Percentiles rank a stretch among this genome's conserved stretches.
These are phyloP conservation scores for Harlomillsia oculata DNA, from an alignment of 1,140 invertebrate species.

Conservation along the genomic window DNA sequence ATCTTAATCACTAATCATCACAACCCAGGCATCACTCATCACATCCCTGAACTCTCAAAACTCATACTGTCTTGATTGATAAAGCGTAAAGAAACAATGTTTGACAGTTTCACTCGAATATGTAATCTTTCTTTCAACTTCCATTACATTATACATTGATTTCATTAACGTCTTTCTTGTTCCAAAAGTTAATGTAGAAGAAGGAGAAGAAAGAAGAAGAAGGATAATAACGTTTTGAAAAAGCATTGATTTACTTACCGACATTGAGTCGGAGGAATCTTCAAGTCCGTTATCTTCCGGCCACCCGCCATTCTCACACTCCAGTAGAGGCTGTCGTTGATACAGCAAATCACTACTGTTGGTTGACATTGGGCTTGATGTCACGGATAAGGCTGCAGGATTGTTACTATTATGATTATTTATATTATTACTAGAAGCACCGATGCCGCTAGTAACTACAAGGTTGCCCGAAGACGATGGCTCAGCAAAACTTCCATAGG, in stretches of 20 bases:
- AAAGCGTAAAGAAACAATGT: too few relatives aligned
- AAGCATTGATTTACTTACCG: not conserved
- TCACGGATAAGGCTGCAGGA: conserved; percentile 16
- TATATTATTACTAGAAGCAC: conserved; percentile 13
- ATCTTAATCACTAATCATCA: too few relatives aligned
- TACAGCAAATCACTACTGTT: conserved; percentile 30
- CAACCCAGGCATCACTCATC: too few relatives aligned
- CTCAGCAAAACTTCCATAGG: conserved; percentile 30
- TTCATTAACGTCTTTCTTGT: too few relatives aligned
- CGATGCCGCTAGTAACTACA: conserved; percentile 12
- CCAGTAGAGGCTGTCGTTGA: conserved; percentile 32
- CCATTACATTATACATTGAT: too few relatives aligned
- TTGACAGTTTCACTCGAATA: too few relatives aligned
- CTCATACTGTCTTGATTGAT: too few relatives aligned
- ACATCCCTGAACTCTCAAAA: too few relatives aligned
- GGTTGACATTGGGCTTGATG: conserved; percentile 31
- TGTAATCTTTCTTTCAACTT: too few relatives aligned
- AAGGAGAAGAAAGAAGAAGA: too few relatives aligned
- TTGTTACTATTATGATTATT: conserved; percentile 4
- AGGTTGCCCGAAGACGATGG: conserved; percentile 23
- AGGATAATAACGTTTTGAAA: too few relatives aligned
- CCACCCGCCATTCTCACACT: conserved; percentile 28
- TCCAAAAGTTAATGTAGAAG: too few relatives aligned
- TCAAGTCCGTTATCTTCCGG: conserved; percentile 6
- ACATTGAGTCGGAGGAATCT: not conserved